A percentile compares a stretch with the other conserved stretches of the same genome.
Conservation (phyloP, 2,797 vertebrate species). For the Melopsittacus undulatus region DNA sequence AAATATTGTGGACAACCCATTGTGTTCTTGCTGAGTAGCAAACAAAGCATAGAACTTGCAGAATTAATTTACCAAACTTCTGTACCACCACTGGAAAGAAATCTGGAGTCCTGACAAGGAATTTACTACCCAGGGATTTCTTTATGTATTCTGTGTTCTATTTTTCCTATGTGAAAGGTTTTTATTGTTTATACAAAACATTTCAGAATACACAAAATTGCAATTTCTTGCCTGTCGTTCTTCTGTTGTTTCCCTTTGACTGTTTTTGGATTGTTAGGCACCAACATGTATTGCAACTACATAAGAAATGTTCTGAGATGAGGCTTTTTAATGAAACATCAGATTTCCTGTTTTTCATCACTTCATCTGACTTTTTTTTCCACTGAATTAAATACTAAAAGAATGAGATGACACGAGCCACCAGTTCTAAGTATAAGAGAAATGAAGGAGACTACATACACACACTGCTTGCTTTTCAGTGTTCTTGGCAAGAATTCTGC, state of each 20-base stretch:
- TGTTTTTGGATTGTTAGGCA: background rate
- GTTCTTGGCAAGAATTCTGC: background rate
- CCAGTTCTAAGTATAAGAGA: background rate
- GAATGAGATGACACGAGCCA: background rate
- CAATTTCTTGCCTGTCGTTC: background rate
- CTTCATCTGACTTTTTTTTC: background rate
- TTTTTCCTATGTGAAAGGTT: background rate
- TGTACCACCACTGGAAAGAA: background rate
- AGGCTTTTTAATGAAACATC: background rate
- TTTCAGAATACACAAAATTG: background rate
- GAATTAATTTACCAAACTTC: slow-evolving; percentile 11
- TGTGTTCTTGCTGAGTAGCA: background rate
- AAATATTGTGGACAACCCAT: slow-evolving; percentile 12
- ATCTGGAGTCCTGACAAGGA: background rate
- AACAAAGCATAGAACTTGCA: background rate
- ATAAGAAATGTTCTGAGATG: background rate
- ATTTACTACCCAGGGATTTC: slow-evolving; percentile 16
- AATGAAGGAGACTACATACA: background rate
- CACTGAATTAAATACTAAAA: background rate
- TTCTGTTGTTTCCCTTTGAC: background rate
- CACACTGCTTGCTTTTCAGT: background rate
- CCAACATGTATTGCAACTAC: background rate
- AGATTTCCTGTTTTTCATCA: background rate
- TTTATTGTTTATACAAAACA: background rate
- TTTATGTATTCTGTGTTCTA: background rate